Evolutionary conservation across 35 echinoderm and acorn worm species (phyloP).

Genomic region (Nesometra sesokonis): DNA sequence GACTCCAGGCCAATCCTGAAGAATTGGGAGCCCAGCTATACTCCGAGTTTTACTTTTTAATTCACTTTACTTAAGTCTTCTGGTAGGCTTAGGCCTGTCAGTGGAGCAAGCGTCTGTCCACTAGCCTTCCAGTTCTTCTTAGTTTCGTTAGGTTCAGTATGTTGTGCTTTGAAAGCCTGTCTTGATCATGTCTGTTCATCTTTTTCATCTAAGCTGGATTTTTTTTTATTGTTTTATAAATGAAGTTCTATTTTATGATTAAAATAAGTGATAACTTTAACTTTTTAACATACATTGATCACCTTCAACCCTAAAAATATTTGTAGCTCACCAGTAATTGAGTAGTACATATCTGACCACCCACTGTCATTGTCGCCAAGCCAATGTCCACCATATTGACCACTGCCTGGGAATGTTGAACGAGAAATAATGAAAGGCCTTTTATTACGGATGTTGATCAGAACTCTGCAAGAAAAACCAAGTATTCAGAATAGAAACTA

Average conservation of each 20-base stretch:
- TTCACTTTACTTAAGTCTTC: too few relatives aligned
- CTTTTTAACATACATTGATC: not conserved
- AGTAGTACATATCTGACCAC: slow-evolving; percentile 77
- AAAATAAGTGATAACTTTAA: not conserved
- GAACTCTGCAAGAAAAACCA: slow-evolving; percentile 3
- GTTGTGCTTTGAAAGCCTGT: too few relatives aligned
- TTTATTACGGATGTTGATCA: slow-evolving; percentile 20
- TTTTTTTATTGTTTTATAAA: too few relatives aligned
- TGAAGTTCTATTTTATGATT: not conserved
- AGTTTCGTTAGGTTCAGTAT: too few relatives aligned
- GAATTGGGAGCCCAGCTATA: too few relatives aligned
- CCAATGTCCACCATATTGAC: slow-evolving; percentile 79
- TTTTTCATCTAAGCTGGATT: too few relatives aligned
- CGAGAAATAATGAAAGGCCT: slow-evolving; percentile 65
- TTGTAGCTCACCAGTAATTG: slow-evolving; percentile 51
- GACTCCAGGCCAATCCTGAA: too few relatives aligned
- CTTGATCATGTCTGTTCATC: too few relatives aligned
- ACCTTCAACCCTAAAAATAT: not conserved
- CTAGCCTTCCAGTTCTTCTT: too few relatives aligned
- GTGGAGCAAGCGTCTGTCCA: too few relatives aligned
- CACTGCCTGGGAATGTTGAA: slow-evolving; percentile 63
- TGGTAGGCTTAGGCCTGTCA: too few relatives aligned
- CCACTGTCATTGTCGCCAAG: slow-evolving; percentile 69
- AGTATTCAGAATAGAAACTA: not conserved
- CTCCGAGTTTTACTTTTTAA: too few relatives aligned